A percentile compares a stretch with the other conserved stretches of the same genome.
Conservation (phyloP, 2,113 vertebrate species). For the Rousettus leschenaultii region DNA sequence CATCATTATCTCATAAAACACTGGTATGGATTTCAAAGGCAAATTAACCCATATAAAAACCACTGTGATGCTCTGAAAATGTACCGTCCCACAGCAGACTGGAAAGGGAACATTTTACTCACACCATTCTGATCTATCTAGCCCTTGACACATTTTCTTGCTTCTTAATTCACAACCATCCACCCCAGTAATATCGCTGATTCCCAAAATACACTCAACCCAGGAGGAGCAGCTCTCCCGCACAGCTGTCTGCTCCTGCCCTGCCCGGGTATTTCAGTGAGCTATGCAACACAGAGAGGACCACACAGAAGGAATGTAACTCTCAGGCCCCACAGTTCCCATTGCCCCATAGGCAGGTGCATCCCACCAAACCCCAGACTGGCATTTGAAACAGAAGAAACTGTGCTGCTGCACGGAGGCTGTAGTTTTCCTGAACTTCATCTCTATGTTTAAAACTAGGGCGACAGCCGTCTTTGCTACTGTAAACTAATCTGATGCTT, state of each 20-base stretch:
- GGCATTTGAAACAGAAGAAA: conserved; percentile 64
- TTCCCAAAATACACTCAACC: conserved; percentile 72
- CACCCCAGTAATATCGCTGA: conserved; percentile 61
- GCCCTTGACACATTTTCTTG: conserved; percentile 70
- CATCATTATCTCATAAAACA: conserved; percentile 62
- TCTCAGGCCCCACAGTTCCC: conserved; percentile 49
- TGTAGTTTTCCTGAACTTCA: conserved; percentile 55
- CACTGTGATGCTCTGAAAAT: conserved; percentile 40
- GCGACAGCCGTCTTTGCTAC: conserved; percentile 66
- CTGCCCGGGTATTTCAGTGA: conserved; percentile 62
- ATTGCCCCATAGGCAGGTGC: conserved; percentile 58
- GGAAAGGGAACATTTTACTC: conserved; percentile 41
- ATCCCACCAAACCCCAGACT: conserved; percentile 71
- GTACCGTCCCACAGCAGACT: conserved; percentile 20
- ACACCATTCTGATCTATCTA: conserved; percentile 44
- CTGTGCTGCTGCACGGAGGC: conserved; percentile 44
- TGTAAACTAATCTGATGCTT: conserved; percentile 75
- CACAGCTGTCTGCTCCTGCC: conserved; percentile 70
- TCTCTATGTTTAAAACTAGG: conserved; percentile 74
- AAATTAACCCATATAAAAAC: conserved; percentile 53
- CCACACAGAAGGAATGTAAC: conserved; percentile 68
- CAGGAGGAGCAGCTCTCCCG: conserved; percentile 63
- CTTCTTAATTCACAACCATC: conserved; percentile 67
- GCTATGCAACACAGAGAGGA: conserved; percentile 57
- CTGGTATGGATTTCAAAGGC: conserved; percentile 57